These are phyloP conservation scores for Planiliza haematocheilus DNA, from an alignment of 2,113 vertebrate species.

Conservation along the genomic window DNA sequence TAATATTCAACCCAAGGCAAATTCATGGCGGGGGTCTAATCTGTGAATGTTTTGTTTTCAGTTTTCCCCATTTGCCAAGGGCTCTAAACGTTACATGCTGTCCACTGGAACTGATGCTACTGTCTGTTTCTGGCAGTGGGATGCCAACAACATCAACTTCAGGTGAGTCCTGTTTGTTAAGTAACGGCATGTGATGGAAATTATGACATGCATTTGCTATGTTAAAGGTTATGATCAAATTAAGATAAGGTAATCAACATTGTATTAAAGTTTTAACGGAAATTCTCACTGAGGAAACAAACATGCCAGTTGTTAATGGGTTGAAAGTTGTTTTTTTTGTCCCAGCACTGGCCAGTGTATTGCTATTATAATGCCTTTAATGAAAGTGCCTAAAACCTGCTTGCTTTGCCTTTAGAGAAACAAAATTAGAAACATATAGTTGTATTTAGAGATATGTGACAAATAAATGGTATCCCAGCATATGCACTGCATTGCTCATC, in stretches of 20 bases:
- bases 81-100: conserved; percentile 93
- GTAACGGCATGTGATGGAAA: not conserved
- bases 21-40: not conserved
- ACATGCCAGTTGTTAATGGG: not conserved
- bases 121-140: conserved; percentile 98
- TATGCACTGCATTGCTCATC: no score
- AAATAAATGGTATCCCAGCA: no score
- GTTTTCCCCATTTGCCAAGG: conserved; percentile 97
- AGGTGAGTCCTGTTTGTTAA: conserved; percentile 83
- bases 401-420: no score
- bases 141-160: conserved; percentile 90
- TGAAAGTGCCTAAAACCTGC: not conserved
- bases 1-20: not conserved
- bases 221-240: no score
- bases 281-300: not conserved
- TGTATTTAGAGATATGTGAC: no score
- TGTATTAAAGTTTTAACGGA: not conserved
- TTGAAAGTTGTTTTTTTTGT: not conserved
- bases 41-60: conserved; percentile 68
- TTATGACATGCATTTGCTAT: not conserved
- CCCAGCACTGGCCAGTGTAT: not conserved
- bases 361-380: not conserved
- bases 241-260: no score
- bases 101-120: conserved; percentile 98
- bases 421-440: no score